phyloP scores from a whole-genome alignment of 2,888 invertebrate species.

The Drosophila quinaria region DNA sequence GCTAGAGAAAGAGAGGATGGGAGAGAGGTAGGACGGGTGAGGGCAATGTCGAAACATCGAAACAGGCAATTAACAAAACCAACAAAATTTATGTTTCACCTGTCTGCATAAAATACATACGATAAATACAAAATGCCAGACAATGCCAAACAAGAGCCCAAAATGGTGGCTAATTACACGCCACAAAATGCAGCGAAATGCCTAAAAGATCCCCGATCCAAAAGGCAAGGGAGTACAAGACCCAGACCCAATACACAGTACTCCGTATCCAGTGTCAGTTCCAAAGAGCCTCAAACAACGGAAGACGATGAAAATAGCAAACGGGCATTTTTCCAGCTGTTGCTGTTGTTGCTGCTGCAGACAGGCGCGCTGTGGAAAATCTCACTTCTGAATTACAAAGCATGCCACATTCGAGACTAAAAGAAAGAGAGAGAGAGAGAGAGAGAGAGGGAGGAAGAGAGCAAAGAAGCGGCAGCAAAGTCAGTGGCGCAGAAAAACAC shows the following conservation, averaged over 20 bases:
- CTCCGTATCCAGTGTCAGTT: conserved; percentile 7
- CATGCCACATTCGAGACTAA: conserved; percentile 59
- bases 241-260: conserved; percentile 6
- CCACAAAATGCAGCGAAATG: conserved; percentile 47
- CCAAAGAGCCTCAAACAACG: conserved; percentile 39
- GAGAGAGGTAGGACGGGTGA: not conserved
- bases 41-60: conserved; percentile 57
- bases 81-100: conserved; percentile 83
- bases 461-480: conserved; percentile 49
- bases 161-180: conserved; percentile 78
- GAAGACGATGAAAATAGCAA: conserved; percentile 72
- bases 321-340: conserved; percentile 66
- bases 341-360: conserved; percentile 57
- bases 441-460: conserved; percentile 41
- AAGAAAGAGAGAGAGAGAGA: conserved; percentile 7
- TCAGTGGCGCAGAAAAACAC: conserved; percentile 72
- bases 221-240: not conserved
- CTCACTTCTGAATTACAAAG: conserved; percentile 83
- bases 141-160: conserved; percentile 59
- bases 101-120: conserved; percentile 75
- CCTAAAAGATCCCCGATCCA: conserved; percentile 19
- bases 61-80: conserved; percentile 76
- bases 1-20: not conserved
- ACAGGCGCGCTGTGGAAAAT: conserved; percentile 81
- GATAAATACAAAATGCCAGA: conserved; percentile 65